These are phyloP conservation scores for Coptotermes formosanus DNA, from an alignment of 1,140 invertebrate genomes.

Conservation along the genomic window DNA sequence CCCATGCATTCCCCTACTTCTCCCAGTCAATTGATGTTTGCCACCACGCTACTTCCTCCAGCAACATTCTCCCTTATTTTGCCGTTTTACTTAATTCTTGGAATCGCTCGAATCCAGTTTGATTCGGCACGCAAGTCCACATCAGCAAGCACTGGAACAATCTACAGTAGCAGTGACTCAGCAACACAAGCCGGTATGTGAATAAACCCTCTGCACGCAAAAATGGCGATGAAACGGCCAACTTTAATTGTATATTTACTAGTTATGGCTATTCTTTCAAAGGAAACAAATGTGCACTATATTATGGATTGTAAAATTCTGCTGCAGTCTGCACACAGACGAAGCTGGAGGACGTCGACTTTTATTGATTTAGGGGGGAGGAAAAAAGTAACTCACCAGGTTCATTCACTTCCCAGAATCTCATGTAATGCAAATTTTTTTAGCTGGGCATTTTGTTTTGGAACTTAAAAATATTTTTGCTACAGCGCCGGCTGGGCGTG, in stretches of 20 bases:
- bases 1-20: background rate
- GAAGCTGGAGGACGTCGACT: background rate
- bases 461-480: background rate
- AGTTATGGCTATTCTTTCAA: background rate
- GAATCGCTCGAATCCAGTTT: background rate
- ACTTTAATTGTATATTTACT: background rate
- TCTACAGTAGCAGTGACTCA: background rate
- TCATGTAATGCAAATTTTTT: conserved; percentile 7
- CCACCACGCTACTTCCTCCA: background rate
- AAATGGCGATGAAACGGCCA: conserved; percentile 1
- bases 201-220: background rate
- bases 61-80: background rate
- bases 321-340: background rate
- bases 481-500: background rate
- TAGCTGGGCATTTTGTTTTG: background rate
- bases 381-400: background rate
- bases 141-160: background rate
- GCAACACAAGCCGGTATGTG: background rate
- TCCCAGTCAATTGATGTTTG: background rate
- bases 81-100: background rate
- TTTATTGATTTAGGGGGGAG: background rate
- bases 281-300: background rate
- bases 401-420: conserved; percentile 1
- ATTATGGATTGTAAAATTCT: background rate
- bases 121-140: background rate